Percentiles rank a stretch among this genome's conserved stretches.
These are phyloP conservation scores for Dysidea cf. avara DNA, from an alignment of 37 sponge, comb jelly and placozoan genomes.

Conservation along the genomic window DNA sequence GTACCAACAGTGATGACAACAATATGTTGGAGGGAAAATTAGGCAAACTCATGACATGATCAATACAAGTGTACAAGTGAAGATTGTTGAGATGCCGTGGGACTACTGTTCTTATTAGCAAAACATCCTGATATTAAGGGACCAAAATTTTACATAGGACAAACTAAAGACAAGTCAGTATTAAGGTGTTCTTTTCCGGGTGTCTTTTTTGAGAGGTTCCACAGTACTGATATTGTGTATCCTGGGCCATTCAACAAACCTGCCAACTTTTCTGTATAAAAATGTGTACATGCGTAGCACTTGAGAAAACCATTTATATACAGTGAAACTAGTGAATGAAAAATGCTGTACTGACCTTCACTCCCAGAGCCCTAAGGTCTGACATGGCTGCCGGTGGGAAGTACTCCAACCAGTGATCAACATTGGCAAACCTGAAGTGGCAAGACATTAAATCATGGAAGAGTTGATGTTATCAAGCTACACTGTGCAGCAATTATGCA, in stretches of 20 bases:
- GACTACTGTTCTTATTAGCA: too few relatives aligned
- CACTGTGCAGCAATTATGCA: constrained; percentile 3
- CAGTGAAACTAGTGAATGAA: neutral
- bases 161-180: too few relatives aligned
- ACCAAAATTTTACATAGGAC: too few relatives aligned
- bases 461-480: too few relatives aligned
- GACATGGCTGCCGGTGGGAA: constrained; percentile 83
- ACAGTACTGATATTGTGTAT: too few relatives aligned
- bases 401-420: constrained; percentile 86
- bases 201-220: too few relatives aligned
- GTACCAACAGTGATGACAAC: neutral
- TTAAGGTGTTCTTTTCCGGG: too few relatives aligned
- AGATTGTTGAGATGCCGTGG: neutral
- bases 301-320: neutral
- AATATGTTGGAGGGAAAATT: too few relatives aligned
- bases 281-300: constrained; percentile 1
- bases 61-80: too few relatives aligned
- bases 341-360: constrained; percentile 50
- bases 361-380: constrained; percentile 84
- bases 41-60: too few relatives aligned
- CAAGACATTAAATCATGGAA: neutral
- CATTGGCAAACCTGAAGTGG: constrained; percentile 80
- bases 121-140: too few relatives aligned
- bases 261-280: neutral
- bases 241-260: too few relatives aligned